These are phyloP conservation scores for Disparrhopalites patrizii DNA, from an alignment of 2,888 invertebrate species.

Conservation along the genomic window DNA sequence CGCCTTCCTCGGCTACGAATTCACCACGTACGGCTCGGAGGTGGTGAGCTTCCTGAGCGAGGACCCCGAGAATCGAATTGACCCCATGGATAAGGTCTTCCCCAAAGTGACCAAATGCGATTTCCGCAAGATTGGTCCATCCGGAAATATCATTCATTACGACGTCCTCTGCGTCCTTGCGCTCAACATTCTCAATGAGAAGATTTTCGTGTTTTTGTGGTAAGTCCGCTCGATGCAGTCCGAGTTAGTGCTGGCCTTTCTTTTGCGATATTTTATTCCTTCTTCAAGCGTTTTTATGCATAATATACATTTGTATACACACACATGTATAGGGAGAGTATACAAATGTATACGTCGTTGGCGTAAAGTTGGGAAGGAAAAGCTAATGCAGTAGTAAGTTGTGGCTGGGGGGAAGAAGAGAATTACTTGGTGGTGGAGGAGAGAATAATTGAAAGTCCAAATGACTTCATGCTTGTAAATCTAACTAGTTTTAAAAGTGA, in stretches of 20 bases:
- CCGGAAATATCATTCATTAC: conserved; percentile 44
- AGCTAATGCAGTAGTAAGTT: no score
- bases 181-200: conserved; percentile 50
- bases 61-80: conserved; percentile 48
- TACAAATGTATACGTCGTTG: no score
- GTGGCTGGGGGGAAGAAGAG: no score
- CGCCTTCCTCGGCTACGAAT: conserved; percentile 49
- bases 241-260: no score
- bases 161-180: conserved; percentile 49
- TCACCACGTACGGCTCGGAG: conserved; percentile 49
- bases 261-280: no score
- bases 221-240: conserved; percentile 24
- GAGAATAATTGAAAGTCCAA: not conserved
- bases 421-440: no score
- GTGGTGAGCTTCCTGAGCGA: conserved; percentile 47
- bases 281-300: no score
- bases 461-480: conserved; percentile 19
- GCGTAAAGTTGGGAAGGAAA: no score
- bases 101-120: conserved; percentile 50
- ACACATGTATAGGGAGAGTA: no score
- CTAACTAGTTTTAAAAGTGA: conserved; percentile 20
- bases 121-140: conserved; percentile 46
- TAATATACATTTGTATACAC: no score
- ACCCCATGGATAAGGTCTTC: conserved; percentile 49
- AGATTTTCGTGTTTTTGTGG: conserved; percentile 48